Base-by-base conservation (phyloP, 2,888 invertebrate genomes). In the Drosophila subquinaria region DNA sequence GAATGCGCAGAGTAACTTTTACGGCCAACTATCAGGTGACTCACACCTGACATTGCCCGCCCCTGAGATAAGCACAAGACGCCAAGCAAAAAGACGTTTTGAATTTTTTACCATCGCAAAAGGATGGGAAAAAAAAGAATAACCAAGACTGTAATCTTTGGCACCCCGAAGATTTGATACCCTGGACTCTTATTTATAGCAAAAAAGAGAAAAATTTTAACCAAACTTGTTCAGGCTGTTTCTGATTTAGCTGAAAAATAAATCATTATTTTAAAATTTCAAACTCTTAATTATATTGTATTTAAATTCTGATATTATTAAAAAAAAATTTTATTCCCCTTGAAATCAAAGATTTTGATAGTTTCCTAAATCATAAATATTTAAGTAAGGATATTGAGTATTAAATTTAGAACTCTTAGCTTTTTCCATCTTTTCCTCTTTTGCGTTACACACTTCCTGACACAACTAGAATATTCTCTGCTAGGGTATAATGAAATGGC, bases 1-100 rank as follows among this genome's bases (percentile, higher is more conserved):
- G 83, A 90, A 73, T 89, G 88, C 83, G 86, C 76, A 79, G 73
- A 80, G 68, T 72, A 82, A 89, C 80, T 85, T 89, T 84, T 86
- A 72, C 77, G 69, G 72, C 73, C 85, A 84, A 89, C 89, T 85
- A 82, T 88, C 84, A 89, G 81, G 65, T 69, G 82, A 74, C 86
- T 77, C 88, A 83, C 82, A 85, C 89, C 88, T 82, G 85, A 68
- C 74, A 78, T 57, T 33, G 61, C 38, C 65, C 74, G 70, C 68
- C 65, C 57, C 65, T 53, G 60, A 89, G 89, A 84, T 89, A 83
- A 89, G 88, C 84, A 72, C 61, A 69, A 86, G 86, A 68, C 65
- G 70, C 82, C 79, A 67, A 45, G 76, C 61, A 51, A 63, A 59
- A 84, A 76, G 88, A 79, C 76, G 67, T 74, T 87, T 73, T 74